phyloP scores from a whole-genome alignment of 30 jellyfish, hydroid and myxozoan genomes.

The Aurelia coerulea region DNA sequence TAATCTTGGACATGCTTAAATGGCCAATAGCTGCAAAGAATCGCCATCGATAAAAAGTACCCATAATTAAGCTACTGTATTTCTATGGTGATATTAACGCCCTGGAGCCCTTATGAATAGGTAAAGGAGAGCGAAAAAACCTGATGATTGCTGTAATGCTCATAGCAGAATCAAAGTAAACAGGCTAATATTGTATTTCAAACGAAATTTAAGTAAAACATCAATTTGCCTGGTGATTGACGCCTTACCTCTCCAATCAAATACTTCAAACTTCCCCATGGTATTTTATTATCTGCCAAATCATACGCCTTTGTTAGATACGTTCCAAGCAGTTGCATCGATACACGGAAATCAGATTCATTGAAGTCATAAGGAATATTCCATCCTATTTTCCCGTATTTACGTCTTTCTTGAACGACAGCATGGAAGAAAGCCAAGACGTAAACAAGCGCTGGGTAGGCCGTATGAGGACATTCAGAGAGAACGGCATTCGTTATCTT shows the following conservation, averaged over 20 bases:
- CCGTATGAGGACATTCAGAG: slow-evolving; percentile 89
- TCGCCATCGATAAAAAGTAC: too few species aligned
- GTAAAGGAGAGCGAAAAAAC: too few species aligned
- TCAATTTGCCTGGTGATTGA: too few species aligned
- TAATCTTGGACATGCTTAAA: too few species aligned
- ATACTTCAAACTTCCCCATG: slow-evolving; percentile 95
- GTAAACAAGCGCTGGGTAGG: slow-evolving; percentile 89
- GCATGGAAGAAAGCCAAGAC: slow-evolving; percentile 96
- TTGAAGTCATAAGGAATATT: slow-evolving; percentile 90
- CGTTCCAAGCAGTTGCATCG: slow-evolving; percentile 89
- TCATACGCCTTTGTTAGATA: slow-evolving; percentile 81
- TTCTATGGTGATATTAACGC: too few species aligned
- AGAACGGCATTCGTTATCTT: slow-evolving; percentile 68
- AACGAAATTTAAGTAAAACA: too few species aligned
- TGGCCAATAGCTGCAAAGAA: too few species aligned
- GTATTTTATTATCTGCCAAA: slow-evolving; percentile 79
- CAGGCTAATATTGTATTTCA: too few species aligned
- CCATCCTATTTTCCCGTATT: slow-evolving; percentile 98
- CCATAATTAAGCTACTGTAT: too few species aligned
- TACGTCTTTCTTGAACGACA: slow-evolving; percentile 93
- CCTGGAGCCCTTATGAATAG: too few species aligned
- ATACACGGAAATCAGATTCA: slow-evolving; percentile 96
- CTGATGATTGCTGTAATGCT: too few species aligned
- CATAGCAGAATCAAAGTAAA: too few species aligned
- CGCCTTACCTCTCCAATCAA: slow-evolving; percentile 93